Evolutionary conservation across 2,113 vertebrate species (phyloP).

Genomic region (Poeciliopsis prolifica): DNA sequence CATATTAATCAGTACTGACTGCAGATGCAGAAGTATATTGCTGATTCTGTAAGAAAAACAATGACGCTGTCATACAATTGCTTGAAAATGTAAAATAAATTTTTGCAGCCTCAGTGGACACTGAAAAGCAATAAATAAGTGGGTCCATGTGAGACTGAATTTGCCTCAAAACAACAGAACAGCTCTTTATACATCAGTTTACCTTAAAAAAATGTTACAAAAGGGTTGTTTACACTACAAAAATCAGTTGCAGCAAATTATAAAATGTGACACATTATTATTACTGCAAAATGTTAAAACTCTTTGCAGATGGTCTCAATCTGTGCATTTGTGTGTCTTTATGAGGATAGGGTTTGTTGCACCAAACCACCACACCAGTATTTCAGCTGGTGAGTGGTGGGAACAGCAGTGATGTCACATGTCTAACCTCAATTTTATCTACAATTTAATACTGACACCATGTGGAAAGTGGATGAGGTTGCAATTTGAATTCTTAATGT

Average conservation of each 20-base stretch:
- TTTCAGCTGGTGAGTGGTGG: neutral
- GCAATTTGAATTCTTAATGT: neutral
- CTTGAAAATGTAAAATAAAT: neutral
- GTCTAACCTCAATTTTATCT: neutral
- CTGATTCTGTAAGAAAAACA: neutral
- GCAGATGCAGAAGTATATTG: neutral
- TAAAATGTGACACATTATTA: neutral
- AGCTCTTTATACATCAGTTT: neutral
- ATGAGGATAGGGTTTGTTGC: neutral
- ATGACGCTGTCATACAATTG: neutral
- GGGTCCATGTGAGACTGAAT: too few relatives aligned
- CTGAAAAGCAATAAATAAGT: too few relatives aligned
- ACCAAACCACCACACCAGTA: neutral
- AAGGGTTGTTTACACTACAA: neutral
- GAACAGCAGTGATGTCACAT: conserved; percentile 2
- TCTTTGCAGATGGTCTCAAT: neutral
- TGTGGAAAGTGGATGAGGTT: conserved; percentile 15
- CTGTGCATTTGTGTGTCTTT: neutral
- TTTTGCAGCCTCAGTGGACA: too few relatives aligned
- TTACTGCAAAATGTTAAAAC: neutral
- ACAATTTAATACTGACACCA: conserved; percentile 28
- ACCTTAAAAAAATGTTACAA: neutral
- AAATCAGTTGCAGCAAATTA: neutral
- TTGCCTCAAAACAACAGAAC: neutral
- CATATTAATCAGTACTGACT: conserved; percentile 18